phyloP scores from a whole-genome alignment of 2,113 vertebrate genomes.

The Galemys pyrenaicus region DNA sequence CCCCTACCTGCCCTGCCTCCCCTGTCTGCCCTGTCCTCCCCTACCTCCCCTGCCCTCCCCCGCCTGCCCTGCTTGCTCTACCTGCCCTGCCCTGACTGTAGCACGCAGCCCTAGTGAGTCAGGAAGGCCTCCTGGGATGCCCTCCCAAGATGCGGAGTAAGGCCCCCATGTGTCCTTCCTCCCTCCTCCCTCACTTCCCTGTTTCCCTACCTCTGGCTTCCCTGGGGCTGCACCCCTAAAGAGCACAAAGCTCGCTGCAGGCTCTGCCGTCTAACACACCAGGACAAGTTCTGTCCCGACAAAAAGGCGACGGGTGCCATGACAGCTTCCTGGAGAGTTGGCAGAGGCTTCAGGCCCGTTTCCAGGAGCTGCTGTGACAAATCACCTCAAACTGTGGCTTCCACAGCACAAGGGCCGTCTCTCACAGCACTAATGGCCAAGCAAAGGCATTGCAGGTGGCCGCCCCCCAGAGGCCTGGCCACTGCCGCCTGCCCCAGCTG shows the following conservation, averaged over 20 bases:
- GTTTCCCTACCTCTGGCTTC: background rate
- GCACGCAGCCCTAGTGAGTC: no score
- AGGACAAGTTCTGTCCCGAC: background rate
- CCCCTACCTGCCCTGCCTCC: background rate
- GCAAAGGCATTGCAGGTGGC: no score
- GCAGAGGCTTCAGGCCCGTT: no score
- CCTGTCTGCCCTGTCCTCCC: no score
- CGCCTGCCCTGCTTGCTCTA: no score
- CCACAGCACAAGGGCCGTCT: no score
- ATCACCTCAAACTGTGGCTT: background rate
- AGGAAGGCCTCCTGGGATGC: accelerated
- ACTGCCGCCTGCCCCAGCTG: no score
- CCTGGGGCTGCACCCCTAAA: background rate
- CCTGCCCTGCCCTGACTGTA: background rate
- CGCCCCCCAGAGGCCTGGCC: no score
- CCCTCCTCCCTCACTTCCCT: background rate
- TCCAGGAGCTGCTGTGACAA: background rate
- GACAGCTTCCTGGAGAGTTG: background rate
- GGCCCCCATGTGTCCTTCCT: accelerated
- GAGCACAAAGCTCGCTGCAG: background rate
- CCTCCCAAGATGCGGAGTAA: background rate
- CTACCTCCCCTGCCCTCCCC: no score
- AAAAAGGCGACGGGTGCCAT: background rate
- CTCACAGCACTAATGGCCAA: no score
- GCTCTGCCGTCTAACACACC: no score